A percentile compares a stretch with the other conserved stretches of the same genome.
Conservation (phyloP, 2,888 invertebrate genomes). For the Diarsia dahlii region DNA sequence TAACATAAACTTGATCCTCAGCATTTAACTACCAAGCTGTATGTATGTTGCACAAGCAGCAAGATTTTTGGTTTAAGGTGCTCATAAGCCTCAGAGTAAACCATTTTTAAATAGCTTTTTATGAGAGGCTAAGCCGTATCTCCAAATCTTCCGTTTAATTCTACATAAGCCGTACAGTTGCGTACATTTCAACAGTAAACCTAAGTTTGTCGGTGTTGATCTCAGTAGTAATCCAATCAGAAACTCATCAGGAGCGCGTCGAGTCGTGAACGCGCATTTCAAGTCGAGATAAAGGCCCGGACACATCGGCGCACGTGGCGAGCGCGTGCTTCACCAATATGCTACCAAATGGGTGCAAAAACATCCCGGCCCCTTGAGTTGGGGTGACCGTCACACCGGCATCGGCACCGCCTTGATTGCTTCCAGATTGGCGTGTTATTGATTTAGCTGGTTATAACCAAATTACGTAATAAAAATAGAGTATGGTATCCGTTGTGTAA, state of each 20-base stretch:
- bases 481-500: neutral
- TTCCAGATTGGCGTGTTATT: constrained; percentile 52
- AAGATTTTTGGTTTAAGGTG: neutral
- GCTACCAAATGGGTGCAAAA: constrained; percentile 81
- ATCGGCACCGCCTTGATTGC: constrained; percentile 75
- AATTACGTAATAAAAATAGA: neutral
- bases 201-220: constrained; percentile 61
- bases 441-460: constrained; percentile 34
- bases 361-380: constrained; percentile 76
- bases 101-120: constrained; percentile 5
- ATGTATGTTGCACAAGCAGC: neutral
- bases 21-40: constrained; percentile 7
- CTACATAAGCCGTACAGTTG: constrained; percentile 21
- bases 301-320: constrained; percentile 83
- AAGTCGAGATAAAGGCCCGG: constrained; percentile 82
- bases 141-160: neutral
- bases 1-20: constrained; percentile 12
- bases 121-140: neutral
- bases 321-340: constrained; percentile 82
- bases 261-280: constrained; percentile 88
- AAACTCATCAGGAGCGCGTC: constrained; percentile 80
- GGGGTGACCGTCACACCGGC: constrained; percentile 77
- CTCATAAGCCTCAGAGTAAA: constrained; percentile 18
- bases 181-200: constrained; percentile 40
- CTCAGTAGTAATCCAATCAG: constrained; percentile 85